Evolutionary conservation across 2,797 vertebrate species (phyloP).

Genomic region (Chanos chanos): DNA sequence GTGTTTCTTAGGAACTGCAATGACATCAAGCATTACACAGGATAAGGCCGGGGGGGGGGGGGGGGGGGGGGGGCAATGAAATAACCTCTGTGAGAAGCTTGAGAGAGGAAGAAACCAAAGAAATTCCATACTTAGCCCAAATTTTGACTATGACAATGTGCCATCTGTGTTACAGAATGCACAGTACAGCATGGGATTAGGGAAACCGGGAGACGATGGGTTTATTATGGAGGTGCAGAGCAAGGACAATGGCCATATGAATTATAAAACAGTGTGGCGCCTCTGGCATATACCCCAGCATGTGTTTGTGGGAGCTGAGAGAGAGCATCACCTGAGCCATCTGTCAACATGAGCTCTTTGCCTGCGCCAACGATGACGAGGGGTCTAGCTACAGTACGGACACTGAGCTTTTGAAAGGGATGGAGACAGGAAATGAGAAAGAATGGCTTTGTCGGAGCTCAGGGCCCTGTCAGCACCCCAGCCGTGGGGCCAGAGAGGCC

Average conservation of each 20-base stretch:
- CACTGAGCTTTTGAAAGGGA: slow-evolving; percentile 19
- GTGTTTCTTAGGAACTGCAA: too few species aligned
- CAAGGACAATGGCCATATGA: slow-evolving; percentile 31
- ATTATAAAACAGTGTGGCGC: slow-evolving; percentile 40
- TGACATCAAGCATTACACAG: not conserved
- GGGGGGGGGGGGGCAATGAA: not conserved
- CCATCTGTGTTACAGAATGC: not conserved
- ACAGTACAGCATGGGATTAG: not conserved
- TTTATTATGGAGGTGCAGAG: not conserved
- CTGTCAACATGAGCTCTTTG: slow-evolving; percentile 39
- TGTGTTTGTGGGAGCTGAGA: slow-evolving; percentile 22
- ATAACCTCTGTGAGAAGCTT: too few species aligned
- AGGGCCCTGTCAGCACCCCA: slow-evolving; percentile 44
- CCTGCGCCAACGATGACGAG: slow-evolving; percentile 27
- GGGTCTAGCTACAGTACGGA: slow-evolving; percentile 18
- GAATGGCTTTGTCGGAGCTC: slow-evolving; percentile 33
- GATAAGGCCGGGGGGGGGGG: not conserved
- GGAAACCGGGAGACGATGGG: not conserved
- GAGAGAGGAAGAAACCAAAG: too few species aligned
- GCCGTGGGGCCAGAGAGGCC: slow-evolving; percentile 30
- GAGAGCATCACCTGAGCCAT: slow-evolving; percentile 48
- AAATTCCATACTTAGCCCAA: not conserved
- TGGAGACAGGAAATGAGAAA: slow-evolving; percentile 25
- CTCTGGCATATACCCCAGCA: slow-evolving; percentile 22
- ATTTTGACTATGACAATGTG: not conserved